phyloP scores from a whole-genome alignment of 2,113 vertebrate genomes.

The Columbina picui region DNA sequence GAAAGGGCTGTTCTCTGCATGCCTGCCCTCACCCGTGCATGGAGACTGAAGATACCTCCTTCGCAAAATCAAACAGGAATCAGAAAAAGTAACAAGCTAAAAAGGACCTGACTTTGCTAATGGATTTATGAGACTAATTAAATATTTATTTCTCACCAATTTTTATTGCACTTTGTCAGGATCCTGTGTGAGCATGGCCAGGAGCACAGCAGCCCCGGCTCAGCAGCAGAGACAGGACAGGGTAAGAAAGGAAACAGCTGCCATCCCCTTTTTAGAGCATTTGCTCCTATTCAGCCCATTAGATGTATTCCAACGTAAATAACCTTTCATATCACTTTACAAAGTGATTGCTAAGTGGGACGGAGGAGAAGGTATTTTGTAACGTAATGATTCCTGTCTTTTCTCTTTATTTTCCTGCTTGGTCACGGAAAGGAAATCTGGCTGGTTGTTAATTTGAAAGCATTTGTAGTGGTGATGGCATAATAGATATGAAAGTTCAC shows the following conservation, averaged over 20 bases:
- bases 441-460: background rate
- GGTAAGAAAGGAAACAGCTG: constrained; percentile 24
- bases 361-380: background rate
- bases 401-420: constrained; percentile 18
- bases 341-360: background rate
- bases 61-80: background rate
- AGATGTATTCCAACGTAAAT: constrained; percentile 9
- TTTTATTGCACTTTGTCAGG: background rate
- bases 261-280: background rate
- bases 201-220: background rate
- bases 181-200: rapidly evolving
- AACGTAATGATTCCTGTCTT: constrained; percentile 4
- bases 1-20: background rate
- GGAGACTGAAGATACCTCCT: background rate
- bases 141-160: background rate
- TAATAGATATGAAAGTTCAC: background rate
- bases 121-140: background rate
- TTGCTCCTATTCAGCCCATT: background rate
- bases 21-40: background rate
- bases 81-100: background rate
- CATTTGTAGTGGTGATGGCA: background rate
- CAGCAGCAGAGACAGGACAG: background rate
- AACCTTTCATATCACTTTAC: constrained; percentile 21
- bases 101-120: background rate
- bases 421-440: background rate